These are phyloP conservation scores for Rhingia rostrata DNA, from an alignment of 2,888 invertebrate species.

Conservation along the genomic window DNA sequence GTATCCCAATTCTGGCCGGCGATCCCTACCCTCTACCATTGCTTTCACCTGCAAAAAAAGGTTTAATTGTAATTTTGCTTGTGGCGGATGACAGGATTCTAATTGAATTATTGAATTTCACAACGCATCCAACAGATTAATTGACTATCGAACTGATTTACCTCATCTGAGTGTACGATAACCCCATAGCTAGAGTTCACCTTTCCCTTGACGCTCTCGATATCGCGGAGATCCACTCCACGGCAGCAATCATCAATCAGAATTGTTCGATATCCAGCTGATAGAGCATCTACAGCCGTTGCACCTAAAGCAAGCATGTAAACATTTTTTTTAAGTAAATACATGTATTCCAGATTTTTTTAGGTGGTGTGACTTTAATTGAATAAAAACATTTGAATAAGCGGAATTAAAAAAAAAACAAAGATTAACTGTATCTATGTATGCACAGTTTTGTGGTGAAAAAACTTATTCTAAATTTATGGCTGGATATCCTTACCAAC, in stretches of 20 bases:
- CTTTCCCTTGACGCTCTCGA: slow-evolving; percentile 91
- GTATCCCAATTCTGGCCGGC: slow-evolving; percentile 93
- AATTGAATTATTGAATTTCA: slow-evolving; percentile 34
- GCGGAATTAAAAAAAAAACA: slow-evolving; percentile 17
- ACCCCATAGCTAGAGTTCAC: slow-evolving; percentile 91
- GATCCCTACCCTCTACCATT: slow-evolving; percentile 94
- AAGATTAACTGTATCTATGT: slow-evolving; percentile 5
- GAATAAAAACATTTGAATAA: slow-evolving; percentile 7
- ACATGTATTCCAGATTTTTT: neutral
- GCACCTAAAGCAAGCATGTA: slow-evolving; percentile 85
- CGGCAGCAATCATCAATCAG: slow-evolving; percentile 95
- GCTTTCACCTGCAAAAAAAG: slow-evolving; percentile 86
- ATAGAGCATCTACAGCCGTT: slow-evolving; percentile 94
- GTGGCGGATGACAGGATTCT: neutral
- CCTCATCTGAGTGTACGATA: slow-evolving; percentile 90
- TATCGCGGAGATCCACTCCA: slow-evolving; percentile 93
- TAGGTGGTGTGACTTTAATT: neutral
- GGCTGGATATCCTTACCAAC: slow-evolving; percentile 86
- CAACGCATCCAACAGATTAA: neutral
- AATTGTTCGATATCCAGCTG: slow-evolving; percentile 94
- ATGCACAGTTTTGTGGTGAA: slow-evolving; percentile 23
- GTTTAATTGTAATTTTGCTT: neutral
- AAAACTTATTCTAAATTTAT: slow-evolving; percentile 30
- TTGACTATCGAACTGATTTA: slow-evolving; percentile 77
- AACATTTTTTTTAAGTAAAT: slow-evolving; percentile 1